Percentiles rank a stretch among this genome's conserved stretches.
Conservation (phyloP, 2,888 invertebrate species). For the Brachylomia viminalis region DNA sequence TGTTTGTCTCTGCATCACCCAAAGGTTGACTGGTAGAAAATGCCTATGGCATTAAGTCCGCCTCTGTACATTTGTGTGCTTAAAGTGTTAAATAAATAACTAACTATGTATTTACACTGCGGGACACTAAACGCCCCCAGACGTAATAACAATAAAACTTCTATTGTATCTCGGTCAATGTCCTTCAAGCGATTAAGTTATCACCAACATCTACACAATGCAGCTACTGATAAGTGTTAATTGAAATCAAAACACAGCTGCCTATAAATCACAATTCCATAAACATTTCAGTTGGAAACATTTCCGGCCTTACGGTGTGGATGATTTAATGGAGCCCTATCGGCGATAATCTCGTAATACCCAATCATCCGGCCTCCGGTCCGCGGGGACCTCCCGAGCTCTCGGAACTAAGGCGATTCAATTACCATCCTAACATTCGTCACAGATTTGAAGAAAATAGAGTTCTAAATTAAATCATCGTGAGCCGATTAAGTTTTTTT, state of each 20-base stretch:
- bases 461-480: conserved; percentile 64
- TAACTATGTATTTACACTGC: too few species aligned
- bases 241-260: conserved; percentile 28
- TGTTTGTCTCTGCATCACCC: too few species aligned
- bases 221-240: conserved; percentile 13
- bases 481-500: conserved; percentile 57
- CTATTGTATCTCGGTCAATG: too few species aligned
- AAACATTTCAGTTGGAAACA: conserved; percentile 60
- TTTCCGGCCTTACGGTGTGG: conserved; percentile 61
- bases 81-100: too few species aligned
- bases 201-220: too few species aligned
- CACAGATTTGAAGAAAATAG: conserved; percentile 72
- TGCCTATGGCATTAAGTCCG: too few species aligned
- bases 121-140: too few species aligned
- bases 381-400: conserved; percentile 73
- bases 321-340: conserved; percentile 82
- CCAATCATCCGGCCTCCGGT: conserved; percentile 82
- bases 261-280: conserved; percentile 49
- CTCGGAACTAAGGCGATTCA: conserved; percentile 71
- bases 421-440: conserved; percentile 66
- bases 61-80: too few species aligned
- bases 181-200: too few species aligned
- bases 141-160: too few species aligned
- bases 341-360: conserved; percentile 86
- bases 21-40: too few species aligned